Evolutionary conservation across 2,113 vertebrate genomes (phyloP).

Genomic region (Bolborhynchus lineola): DNA sequence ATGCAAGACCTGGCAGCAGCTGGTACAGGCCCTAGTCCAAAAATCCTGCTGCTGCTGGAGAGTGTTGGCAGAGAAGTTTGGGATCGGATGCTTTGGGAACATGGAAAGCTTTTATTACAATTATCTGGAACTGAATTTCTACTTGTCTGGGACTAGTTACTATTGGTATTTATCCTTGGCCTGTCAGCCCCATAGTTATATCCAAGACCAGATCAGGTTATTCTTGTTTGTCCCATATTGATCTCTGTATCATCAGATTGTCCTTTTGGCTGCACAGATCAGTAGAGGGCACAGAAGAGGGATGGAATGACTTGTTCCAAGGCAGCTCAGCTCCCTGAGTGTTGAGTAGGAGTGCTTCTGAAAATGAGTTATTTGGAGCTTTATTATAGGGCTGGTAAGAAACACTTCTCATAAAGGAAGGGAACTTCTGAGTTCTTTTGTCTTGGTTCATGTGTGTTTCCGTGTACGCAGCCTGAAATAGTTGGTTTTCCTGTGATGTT

Average conservation of each 20-base stretch:
- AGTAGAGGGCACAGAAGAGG: neutral
- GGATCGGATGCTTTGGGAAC: neutral
- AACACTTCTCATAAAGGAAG: neutral
- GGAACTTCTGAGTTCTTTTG: neutral
- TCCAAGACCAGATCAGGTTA: neutral
- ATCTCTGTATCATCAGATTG: neutral
- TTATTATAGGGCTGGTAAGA: neutral
- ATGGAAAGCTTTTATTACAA: neutral
- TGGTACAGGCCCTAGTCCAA: neutral
- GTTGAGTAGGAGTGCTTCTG: neutral
- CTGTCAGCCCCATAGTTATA: neutral
- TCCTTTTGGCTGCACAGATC: neutral
- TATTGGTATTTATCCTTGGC: neutral
- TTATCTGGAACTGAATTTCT: neutral
- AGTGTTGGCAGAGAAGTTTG: neutral
- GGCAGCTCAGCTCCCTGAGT: neutral
- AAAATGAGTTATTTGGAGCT: neutral
- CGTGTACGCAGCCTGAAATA: neutral
- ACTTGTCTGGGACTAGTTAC: neutral
- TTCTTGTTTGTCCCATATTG: neutral
- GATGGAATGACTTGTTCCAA: neutral
- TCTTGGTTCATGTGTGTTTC: neutral
- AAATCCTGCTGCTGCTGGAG: neutral
- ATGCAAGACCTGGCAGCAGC: neutral
- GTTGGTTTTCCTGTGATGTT: neutral